These are phyloP conservation scores for Hoplostethus mediterraneus DNA, from an alignment of 2,797 vertebrate genomes.

Conservation along the genomic window DNA sequence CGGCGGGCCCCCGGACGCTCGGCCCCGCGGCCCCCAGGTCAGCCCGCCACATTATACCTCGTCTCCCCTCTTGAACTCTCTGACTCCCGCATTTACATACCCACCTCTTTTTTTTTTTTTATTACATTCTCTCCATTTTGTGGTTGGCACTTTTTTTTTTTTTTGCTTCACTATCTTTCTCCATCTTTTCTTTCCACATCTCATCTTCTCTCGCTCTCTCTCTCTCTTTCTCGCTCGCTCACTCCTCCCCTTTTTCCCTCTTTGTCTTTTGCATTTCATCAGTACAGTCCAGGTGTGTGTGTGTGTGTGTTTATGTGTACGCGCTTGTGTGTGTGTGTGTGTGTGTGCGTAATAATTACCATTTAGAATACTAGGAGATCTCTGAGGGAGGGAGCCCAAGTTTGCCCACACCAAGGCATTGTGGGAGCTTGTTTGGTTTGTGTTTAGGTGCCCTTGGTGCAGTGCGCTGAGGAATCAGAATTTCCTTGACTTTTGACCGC, in stretches of 20 bases:
- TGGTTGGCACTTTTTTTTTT: constrained; percentile 15
- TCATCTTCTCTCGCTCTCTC: constrained; percentile 59
- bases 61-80: constrained; percentile 78
- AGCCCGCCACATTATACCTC: constrained; percentile 86
- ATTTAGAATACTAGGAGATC: constrained; percentile 86
- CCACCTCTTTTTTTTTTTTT: constrained; percentile 48
- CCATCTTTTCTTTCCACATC: constrained; percentile 44
- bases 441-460: constrained; percentile 80
- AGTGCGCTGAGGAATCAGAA: constrained; percentile 81
- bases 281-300: constrained; percentile 61
- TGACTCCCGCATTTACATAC: constrained; percentile 87
- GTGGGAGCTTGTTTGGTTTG: constrained; percentile 82
- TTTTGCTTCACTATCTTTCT: constrained; percentile 51
- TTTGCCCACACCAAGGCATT: constrained; percentile 79
- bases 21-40: constrained; percentile 85
- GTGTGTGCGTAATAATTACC: constrained; percentile 82
- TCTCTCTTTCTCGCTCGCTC: constrained; percentile 33
- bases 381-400: constrained; percentile 78
- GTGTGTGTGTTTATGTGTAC: constrained; percentile 34
- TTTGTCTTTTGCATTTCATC: constrained; percentile 80
- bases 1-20: constrained; percentile 82
- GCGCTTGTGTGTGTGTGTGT: constrained; percentile 40
- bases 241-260: constrained; percentile 65
- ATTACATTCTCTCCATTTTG: constrained; percentile 42
- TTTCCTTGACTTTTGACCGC: constrained; percentile 88